Evolutionary conservation across 2,797 vertebrate genomes (phyloP).

Genomic region (Sphenopsis melanotis): DNA sequence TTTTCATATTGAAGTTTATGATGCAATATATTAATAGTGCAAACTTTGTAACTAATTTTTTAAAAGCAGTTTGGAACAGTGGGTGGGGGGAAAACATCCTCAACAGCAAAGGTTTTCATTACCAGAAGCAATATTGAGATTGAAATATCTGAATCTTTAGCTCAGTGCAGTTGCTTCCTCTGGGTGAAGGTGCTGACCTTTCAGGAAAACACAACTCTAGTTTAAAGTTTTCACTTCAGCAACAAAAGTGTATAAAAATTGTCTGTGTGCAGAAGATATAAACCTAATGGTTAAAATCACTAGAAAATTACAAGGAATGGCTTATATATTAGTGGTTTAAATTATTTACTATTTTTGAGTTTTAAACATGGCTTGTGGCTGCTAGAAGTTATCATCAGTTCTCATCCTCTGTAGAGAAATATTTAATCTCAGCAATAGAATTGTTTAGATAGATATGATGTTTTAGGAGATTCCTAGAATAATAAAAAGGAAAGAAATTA

Average conservation of each 20-base stretch:
- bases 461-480: neutral
- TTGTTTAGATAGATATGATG: neutral
- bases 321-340: neutral
- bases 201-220: neutral
- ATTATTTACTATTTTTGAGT: neutral
- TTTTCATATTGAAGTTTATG: neutral
- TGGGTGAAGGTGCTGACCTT: neutral
- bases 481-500: neutral
- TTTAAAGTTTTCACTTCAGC: neutral
- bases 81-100: rapidly evolving
- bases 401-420: neutral
- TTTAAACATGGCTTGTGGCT: neutral
- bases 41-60: neutral
- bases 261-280: neutral
- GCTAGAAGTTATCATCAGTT: neutral
- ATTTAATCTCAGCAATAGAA: neutral
- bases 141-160: neutral
- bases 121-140: neutral
- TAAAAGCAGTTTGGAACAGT: neutral
- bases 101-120: neutral
- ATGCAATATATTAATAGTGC: neutral
- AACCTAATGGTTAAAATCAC: neutral
- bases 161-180: neutral
- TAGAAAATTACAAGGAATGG: neutral
- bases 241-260: neutral